A percentile compares a stretch with the other conserved stretches of the same genome.
phyloP scores from a whole-genome alignment of 2,797 vertebrate genomes.

The Molossus molossus region DNA sequence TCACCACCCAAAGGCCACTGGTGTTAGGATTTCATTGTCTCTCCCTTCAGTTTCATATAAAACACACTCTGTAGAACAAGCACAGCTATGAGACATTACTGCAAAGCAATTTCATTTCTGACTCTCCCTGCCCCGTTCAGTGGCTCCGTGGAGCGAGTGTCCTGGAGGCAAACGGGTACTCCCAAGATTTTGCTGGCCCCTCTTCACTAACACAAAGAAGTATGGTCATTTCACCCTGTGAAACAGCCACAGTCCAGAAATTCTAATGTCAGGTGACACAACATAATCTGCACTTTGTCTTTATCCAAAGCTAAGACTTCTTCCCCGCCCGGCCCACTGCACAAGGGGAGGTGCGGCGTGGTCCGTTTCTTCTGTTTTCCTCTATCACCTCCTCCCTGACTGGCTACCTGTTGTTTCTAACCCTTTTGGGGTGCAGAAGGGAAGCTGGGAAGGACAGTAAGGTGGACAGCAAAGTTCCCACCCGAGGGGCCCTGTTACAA shows the following conservation, averaged over 20 bases:
- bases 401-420: not conserved
- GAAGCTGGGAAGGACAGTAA: not conserved
- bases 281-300: not conserved
- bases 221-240: not conserved
- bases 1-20: not conserved
- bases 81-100: not conserved
- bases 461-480: not conserved
- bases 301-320: not conserved
- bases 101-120: not conserved
- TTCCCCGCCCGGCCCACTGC: too few relatives aligned
- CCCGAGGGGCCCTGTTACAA: not conserved
- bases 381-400: not conserved
- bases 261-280: not conserved
- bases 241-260: slow-evolving; percentile 3
- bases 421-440: not conserved
- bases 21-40: not conserved
- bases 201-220: not conserved
- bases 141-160: not conserved
- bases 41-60: not conserved
- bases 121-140: not conserved
- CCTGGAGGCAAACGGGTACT: not conserved
- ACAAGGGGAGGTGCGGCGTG: fast-evolving
- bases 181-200: not conserved
- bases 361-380: not conserved
- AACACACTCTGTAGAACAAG: not conserved